phyloP scores from a whole-genome alignment of 2,113 vertebrate genomes.

The Ondatra zibethicus region DNA sequence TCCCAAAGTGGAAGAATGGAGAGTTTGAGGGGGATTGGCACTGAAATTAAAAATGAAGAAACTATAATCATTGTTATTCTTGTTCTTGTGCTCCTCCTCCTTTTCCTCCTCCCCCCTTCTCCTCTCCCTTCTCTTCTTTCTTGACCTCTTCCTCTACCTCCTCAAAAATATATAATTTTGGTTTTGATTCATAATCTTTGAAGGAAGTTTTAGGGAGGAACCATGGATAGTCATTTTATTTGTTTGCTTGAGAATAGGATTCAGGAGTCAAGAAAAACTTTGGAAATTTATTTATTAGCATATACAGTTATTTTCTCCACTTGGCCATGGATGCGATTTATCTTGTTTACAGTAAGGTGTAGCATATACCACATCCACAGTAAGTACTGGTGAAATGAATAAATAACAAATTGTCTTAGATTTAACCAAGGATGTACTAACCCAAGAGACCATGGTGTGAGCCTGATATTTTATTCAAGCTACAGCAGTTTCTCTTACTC shows the following conservation, averaged over 20 bases:
- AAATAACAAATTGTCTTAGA: constrained; percentile 32
- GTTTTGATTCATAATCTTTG: constrained; percentile 19
- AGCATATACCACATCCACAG: neutral
- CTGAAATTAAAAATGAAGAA: constrained; percentile 1
- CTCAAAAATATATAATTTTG: neutral
- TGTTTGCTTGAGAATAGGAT: neutral
- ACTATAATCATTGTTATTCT: neutral
- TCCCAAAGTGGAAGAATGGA: neutral
- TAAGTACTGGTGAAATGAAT: constrained; percentile 37
- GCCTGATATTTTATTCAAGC: constrained; percentile 27
- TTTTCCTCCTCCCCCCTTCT: neutral
- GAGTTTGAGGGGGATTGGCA: neutral
- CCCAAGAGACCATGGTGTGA: neutral
- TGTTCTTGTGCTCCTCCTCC: neutral
- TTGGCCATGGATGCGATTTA: neutral
- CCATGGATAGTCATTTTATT: neutral
- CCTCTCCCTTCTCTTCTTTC: neutral
- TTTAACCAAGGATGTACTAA: constrained; percentile 35
- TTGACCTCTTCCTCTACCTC: neutral
- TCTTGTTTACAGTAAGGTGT: constrained; percentile 29
- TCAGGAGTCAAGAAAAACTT: neutral
- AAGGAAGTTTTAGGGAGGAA: neutral
- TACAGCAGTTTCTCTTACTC: constrained; percentile 46
- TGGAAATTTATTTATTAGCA: neutral
- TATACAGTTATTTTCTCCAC: neutral